Percentiles rank a stretch among this genome's conserved stretches.
phyloP scores from a whole-genome alignment of 2,113 vertebrate species.

The Gallinago media region DNA sequence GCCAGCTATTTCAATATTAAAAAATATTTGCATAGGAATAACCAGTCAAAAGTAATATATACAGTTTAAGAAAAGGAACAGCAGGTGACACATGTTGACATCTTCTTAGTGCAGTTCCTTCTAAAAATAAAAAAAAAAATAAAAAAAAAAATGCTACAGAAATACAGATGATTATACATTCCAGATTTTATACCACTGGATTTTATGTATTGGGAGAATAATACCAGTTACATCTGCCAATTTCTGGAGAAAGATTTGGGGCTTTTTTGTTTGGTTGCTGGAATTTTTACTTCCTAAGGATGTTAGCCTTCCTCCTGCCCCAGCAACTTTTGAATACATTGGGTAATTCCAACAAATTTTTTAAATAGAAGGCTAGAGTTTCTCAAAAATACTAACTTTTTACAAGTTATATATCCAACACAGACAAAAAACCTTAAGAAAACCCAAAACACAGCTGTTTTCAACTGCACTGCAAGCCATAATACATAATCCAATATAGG shows the following conservation, averaged over 20 bases:
- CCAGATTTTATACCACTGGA: not conserved
- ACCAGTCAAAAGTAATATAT: not conserved
- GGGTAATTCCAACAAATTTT: not conserved
- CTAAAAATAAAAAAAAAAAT: not conserved
- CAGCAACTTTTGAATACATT: not conserved
- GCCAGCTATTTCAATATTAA: conserved; percentile 13
- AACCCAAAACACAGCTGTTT: not conserved
- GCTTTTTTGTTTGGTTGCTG: not conserved
- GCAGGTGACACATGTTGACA: not conserved
- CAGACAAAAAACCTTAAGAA: not conserved
- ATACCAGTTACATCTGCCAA: not conserved
- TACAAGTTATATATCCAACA: not conserved
- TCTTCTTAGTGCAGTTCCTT: not conserved
- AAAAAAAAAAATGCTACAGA: not conserved
- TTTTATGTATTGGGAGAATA: not conserved
- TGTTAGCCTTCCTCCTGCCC: not conserved
- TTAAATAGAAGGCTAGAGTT: not conserved
- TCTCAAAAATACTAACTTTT: not conserved
- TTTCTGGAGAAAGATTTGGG: not conserved
- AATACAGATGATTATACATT: not conserved
- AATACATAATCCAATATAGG: not conserved
- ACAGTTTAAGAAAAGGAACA: not conserved
- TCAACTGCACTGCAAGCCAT: not conserved
- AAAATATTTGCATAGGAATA: not conserved
- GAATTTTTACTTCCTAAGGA: not conserved